Evolutionary conservation across 2,113 vertebrate genomes (phyloP).

Genomic region (Haplochromis burtoni): DNA sequence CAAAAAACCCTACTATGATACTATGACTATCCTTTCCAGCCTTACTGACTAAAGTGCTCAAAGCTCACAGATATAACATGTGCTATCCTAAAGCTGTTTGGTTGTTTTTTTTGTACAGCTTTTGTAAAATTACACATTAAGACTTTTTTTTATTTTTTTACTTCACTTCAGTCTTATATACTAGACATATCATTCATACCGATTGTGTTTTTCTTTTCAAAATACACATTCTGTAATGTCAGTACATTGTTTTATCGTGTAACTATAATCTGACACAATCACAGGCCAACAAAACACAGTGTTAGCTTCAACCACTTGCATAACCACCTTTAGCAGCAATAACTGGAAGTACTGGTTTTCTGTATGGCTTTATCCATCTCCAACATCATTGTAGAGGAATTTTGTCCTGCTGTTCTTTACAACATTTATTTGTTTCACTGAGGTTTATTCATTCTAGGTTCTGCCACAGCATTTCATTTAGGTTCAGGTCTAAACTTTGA

Average conservation of each 20-base stretch:
- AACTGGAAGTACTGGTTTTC: background rate
- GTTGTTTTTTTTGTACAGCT: fast-evolving
- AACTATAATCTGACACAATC: background rate
- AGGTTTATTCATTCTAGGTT: background rate
- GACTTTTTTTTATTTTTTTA: background rate
- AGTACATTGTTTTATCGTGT: background rate
- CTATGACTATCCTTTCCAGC: background rate
- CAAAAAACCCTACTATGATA: background rate
- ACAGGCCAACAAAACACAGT: background rate
- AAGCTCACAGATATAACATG: background rate
- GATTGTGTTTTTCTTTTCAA: background rate
- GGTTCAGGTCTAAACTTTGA: background rate
- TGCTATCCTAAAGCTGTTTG: background rate
- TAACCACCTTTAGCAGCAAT: background rate
- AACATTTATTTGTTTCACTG: background rate
- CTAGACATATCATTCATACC: background rate
- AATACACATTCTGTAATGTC: background rate
- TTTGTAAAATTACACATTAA: background rate
- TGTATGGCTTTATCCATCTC: background rate
- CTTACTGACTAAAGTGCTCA: background rate
- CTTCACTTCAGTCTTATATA: background rate
- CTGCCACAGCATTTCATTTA: background rate
- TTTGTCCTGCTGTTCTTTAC: background rate
- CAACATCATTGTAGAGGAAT: background rate
- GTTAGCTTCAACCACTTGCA: background rate